Evolutionary conservation across 2,888 invertebrate genomes (phyloP), one percentile per base, ranked within the genome.

Genomic region (Torymus auratus): DNA sequence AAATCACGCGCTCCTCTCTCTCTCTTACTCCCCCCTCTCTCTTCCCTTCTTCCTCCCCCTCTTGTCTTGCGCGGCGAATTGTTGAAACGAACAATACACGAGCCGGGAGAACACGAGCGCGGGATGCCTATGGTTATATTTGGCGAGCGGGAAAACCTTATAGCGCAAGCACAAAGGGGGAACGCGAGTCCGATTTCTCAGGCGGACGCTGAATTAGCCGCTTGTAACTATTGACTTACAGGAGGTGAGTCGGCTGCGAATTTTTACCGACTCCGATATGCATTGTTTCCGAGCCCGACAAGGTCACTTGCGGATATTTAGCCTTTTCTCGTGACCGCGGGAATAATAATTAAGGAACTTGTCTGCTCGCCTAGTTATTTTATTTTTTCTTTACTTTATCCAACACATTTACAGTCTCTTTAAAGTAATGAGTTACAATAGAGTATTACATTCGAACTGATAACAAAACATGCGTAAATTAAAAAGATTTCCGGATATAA

Each of bases 1-100:
- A 84, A 83, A 83, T 84, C 83, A 84, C 83, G 83, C 60, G 70
- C 41, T 61, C 14, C 15, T 55, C 50, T 20, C 64, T n/a, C 7
- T 68, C 14, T 58, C 28, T 17, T 41, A 23, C 56, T 52, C 20
- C 7, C 17, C 7, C 1, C 7, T 41, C 41, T 41, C 41, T 71
- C 41, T 55, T 55, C 20, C 50, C n/a, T 20, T 53, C 13, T 28
- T 41, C n/a, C 17, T 73, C 52, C 65, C 23, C 52, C 58, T 67
- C 10, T 67, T 50, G 53, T 65, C 64, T 28, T 58, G 64, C 52
- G 56, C 58, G 17, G 65, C 13, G 74, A 80, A 80, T 80, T 65
- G 58, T 75, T 62, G 74, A 75, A 80, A 71, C 20, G 71, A 76
- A 80, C 76, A 80, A 80, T 80, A 76, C 60, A 23, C 77, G 52